phyloP scores from a whole-genome alignment of 2,113 vertebrate species.

The Ranitomeya imitator region DNA sequence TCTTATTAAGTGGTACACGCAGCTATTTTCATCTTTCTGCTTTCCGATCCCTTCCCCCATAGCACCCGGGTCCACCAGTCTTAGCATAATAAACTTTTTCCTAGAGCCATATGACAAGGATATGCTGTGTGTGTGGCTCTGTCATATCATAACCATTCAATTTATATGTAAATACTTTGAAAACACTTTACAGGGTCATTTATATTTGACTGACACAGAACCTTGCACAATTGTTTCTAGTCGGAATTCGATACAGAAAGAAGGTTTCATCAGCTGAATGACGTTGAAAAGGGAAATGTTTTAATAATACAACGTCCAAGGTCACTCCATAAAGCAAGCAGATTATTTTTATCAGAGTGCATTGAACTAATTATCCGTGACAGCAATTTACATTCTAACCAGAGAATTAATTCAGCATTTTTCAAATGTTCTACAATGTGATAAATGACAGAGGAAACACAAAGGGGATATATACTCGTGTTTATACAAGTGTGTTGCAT shows the following conservation, averaged over 20 bases:
- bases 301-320: neutral
- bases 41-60: neutral
- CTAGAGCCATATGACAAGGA: neutral
- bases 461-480: neutral
- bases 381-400: constrained; percentile 19
- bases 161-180: constrained; percentile 11
- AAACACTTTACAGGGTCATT: neutral
- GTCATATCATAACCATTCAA: neutral
- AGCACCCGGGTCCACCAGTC: neutral
- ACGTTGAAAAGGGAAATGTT: constrained; percentile 20
- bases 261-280: constrained; percentile 20
- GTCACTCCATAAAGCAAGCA: constrained; percentile 27
- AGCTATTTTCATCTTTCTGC: neutral
- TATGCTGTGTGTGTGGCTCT: constrained; percentile 1
- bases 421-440: neutral
- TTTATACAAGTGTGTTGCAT: constrained; percentile 28
- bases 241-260: neutral
- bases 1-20: neutral
- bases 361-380: constrained; percentile 8
- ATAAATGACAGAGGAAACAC: constrained; percentile 35
- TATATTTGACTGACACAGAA: neutral
- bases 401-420: constrained; percentile 12
- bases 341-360: constrained; percentile 30
- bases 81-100: constrained; percentile 16
- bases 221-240: neutral